phyloP scores from a whole-genome alignment of 2,797 vertebrate genomes.

The Peromyscus attwateri region DNA sequence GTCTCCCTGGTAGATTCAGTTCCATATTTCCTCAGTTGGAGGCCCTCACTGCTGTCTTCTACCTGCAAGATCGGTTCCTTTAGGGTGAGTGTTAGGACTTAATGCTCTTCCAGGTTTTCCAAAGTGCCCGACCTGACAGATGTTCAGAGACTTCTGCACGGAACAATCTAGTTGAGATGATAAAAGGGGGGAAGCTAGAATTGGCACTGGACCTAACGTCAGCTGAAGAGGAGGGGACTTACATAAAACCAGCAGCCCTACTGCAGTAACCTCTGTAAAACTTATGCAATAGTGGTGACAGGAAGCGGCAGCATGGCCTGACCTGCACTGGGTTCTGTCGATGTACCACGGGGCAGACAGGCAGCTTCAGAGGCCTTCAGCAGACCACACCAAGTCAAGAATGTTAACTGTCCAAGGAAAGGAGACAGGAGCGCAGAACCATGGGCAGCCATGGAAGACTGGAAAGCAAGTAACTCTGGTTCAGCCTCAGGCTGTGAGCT shows the following conservation, averaged over 20 bases:
- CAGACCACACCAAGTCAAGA: background rate
- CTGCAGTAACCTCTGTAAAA: background rate
- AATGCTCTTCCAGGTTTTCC: conserved; percentile 4
- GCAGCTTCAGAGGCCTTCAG: background rate
- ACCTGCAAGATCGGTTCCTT: conserved; percentile 2
- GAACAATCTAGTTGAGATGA: conserved; percentile 26
- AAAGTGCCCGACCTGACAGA: conserved; percentile 12
- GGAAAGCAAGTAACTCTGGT: background rate
- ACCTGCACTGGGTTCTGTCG: background rate
- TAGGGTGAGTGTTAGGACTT: background rate
- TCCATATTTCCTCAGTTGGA: background rate
- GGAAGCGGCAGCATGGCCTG: background rate
- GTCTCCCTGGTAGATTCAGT: background rate
- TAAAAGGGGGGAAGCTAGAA: conserved; percentile 36
- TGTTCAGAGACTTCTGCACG: background rate
- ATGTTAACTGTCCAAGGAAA: background rate
- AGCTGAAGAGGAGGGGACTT: background rate
- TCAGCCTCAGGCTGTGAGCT: background rate
- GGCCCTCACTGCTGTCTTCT: background rate
- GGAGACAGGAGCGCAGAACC: background rate
- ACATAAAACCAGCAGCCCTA: conserved; percentile 15
- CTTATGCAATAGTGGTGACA: background rate
- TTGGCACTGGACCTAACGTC: background rate
- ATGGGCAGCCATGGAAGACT: background rate
- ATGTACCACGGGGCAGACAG: background rate